Evolutionary conservation across 1,140 invertebrate genomes (phyloP), one percentile per base, ranked within the genome.

Genomic region (Adelges cooleyi): DNA sequence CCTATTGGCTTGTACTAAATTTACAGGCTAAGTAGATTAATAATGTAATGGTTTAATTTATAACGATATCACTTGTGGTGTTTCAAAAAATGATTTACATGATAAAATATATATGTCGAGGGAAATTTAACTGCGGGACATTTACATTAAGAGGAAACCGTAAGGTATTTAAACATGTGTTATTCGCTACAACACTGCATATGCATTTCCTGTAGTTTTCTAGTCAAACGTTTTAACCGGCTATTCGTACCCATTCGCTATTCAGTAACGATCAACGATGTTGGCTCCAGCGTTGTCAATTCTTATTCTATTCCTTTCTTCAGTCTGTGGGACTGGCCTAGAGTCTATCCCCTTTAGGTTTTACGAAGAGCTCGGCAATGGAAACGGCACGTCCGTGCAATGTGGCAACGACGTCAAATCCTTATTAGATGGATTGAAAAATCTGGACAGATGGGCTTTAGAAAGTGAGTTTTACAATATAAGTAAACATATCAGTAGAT

Each of bases 391-490:
- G 13, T 11, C 18, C n/a, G 18, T 20, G 3, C 25, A 48, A 33
- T 62, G 56, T 29, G 3, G 56, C 6, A 9, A 11, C 3, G 38
- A 62, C 40, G 56, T 62, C 5, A 62, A 48, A 11, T 18, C 4
- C 8, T 9, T 62, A 17, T 13, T 62, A 17, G 25, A 48, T 13
- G 42, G 42, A 48, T 23, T 29, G 56, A 33, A 62, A 18, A 46
- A 62, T 44, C 4, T 48, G n/a, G 25, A 62, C 18, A 62, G 38
- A 29, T 62, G 40, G 40, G 56, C 56, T 3, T 36, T 62, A 17
- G 40, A 62, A 62, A 62, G 56, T 62, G 25, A 11, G 56, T 62
- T 65, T 20, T 65, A 11, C n/a, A n/a, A n/a, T n/a, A n/a, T n/a
- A n/a, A n/a, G n/a, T n/a, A n/a, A n/a, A n/a, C n/a, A n/a, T n/a